Base-by-base conservation (phyloP, 30 jellyfish, hydroid and myxozoan species). In the Hydra vulgaris region DNA sequence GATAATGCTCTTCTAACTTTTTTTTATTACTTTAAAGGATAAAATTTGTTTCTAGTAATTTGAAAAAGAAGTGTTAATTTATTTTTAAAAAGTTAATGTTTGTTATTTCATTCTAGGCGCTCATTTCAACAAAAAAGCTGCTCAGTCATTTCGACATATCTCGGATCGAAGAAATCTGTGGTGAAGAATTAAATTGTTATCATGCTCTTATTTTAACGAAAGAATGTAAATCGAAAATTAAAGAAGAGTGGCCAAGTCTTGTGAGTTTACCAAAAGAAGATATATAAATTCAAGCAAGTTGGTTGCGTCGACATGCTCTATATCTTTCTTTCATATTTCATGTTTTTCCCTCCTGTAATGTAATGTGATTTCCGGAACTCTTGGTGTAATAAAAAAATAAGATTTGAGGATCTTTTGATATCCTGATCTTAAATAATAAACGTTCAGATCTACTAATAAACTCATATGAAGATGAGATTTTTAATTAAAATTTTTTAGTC, bases 181-280 rank as follows among this genome's bases (percentile, higher is more conserved):
- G 79, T 55, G 68, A 66, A 40, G 97, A 89, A 54, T 53, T 89
- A 76, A 79, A 83, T 24, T 77, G 76, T 8, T 89, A 80, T 68
- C 78, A 74, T 20, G 71, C 76, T 67, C 70, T 76, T 66, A 26
- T 89, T n/a, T 0, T 25, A 19, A 21, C 89, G 26, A 90, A 89
- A 18, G 82, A 74, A 18, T 81, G 88, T 52, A 89, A 71, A 66
- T 75, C 78, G 73, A 85, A 82, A 71, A 79, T 89, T 69, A 24
- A 81, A 22, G 89, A 80, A 27, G 89, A 89, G 22, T 89, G 97
- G 97, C 82, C 95, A 19, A 87, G 70, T 17, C 75, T 85, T 24
- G 85, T 89, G 55, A 81, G 85, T 70, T 85, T 89, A 8, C 84
- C 76, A 72, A 67, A 54, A 23, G 84, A 16, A 68, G 75, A 68